Evolutionary conservation across 2,888 invertebrate genomes (phyloP).

Genomic region (Magallana nippona): DNA sequence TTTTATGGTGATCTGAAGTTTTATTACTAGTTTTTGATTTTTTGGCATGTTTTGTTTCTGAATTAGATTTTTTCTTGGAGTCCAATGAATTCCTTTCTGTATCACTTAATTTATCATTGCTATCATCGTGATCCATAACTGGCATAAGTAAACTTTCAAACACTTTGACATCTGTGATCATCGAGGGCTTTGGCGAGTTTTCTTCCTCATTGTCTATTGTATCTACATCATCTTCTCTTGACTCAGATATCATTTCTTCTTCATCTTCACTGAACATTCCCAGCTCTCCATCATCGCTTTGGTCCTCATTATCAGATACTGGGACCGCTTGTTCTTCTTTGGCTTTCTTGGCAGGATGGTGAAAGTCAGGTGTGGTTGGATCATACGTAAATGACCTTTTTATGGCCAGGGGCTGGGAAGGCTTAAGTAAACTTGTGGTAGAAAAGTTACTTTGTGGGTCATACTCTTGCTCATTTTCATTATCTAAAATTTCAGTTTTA

Average conservation of each 20-base stretch:
- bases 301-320: slow-evolving; percentile 51
- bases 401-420: not conserved
- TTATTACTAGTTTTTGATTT: not conserved
- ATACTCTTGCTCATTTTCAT: slow-evolving; percentile 66
- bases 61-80: not conserved
- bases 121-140: slow-evolving; percentile 2
- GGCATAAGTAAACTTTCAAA: slow-evolving; percentile 49
- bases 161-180: slow-evolving; percentile 47
- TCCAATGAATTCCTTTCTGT: not conserved
- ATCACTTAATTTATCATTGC: not conserved
- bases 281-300: slow-evolving; percentile 52
- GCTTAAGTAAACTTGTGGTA: slow-evolving; percentile 41
- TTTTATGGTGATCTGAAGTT: slow-evolving; percentile 19
- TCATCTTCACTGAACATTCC: slow-evolving; percentile 51
- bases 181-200: not conserved
- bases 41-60: slow-evolving; percentile 17
- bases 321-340: not conserved
- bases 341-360: slow-evolving; percentile 45
- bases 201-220: slow-evolving; percentile 39
- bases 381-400: slow-evolving; percentile 53
- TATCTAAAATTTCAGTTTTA: slow-evolving; percentile 52
- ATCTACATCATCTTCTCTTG: slow-evolving; percentile 48
- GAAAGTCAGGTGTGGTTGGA: slow-evolving; percentile 41
- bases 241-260: slow-evolving; percentile 12
- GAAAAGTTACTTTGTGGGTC: slow-evolving; percentile 73